These are phyloP conservation scores for Lucinisca nassula DNA, from an alignment of 2,888 invertebrate genomes.

Conservation along the genomic window DNA sequence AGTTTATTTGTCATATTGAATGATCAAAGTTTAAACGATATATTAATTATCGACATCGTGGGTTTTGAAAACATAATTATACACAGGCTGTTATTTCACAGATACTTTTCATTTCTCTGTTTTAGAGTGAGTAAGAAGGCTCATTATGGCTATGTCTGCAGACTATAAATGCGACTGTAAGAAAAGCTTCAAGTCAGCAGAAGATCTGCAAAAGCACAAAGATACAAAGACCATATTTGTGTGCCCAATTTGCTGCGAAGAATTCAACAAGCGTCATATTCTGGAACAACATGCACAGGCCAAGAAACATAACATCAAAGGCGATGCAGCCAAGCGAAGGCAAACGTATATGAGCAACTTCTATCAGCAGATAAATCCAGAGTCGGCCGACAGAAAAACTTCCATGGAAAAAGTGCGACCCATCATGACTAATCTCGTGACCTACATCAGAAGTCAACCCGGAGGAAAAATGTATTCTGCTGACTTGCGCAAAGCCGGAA, in stretches of 20 bases:
- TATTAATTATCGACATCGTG: too few relatives aligned
- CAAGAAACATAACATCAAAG: constrained; percentile 2
- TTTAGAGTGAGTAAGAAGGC: too few relatives aligned
- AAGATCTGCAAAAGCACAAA: neutral
- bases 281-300: neutral
- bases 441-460: constrained; percentile 12
- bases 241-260: neutral
- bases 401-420: constrained; percentile 20
- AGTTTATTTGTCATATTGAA: too few relatives aligned
- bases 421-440: constrained; percentile 24
- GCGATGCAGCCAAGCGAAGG: neutral
- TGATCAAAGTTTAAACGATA: too few relatives aligned
- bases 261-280: neutral
- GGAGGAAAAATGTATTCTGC: constrained; percentile 45
- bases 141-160: neutral
- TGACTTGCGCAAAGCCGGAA: constrained; percentile 38
- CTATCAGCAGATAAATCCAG: neutral
- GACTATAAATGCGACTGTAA: neutral
- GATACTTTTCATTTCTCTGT: too few relatives aligned
- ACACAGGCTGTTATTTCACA: too few relatives aligned
- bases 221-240: neutral
- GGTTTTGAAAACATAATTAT: too few relatives aligned
- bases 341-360: neutral
- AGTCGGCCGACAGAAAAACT: constrained; percentile 13
- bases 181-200: neutral